These are phyloP conservation scores for Dasyprocta punctata DNA, from an alignment of 2,113 vertebrate genomes.

Conservation along the genomic window DNA sequence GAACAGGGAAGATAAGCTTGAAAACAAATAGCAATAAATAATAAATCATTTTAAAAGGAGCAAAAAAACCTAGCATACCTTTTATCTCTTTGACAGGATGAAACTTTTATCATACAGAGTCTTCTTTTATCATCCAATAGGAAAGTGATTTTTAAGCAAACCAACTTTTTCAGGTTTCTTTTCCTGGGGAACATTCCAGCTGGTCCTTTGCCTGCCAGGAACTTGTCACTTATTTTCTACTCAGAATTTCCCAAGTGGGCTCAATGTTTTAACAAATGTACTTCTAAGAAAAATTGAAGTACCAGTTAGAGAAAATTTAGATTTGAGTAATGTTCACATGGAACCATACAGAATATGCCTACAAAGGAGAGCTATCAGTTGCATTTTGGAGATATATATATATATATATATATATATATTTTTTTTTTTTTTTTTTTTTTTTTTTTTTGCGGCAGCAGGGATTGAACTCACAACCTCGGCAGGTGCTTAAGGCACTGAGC, in stretches of 20 bases:
- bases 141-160: slow-evolving; percentile 81
- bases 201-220: slow-evolving; percentile 60
- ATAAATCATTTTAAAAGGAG: too few species aligned
- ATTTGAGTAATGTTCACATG: slow-evolving; percentile 49
- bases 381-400: too few species aligned
- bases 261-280: slow-evolving; percentile 81
- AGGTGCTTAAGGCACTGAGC: too few species aligned
- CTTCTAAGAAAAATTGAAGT: slow-evolving; percentile 78
- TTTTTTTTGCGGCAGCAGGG: too few species aligned
- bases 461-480: too few species aligned
- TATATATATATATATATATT: too few species aligned
- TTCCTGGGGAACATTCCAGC: slow-evolving; percentile 70
- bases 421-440: too few species aligned
- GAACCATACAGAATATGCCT: slow-evolving; percentile 27
- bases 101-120: too few species aligned
- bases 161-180: slow-evolving; percentile 69
- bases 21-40: too few species aligned
- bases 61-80: too few species aligned
- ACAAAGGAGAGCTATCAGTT: background rate
- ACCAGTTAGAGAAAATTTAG: slow-evolving; percentile 47
- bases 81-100: too few species aligned
- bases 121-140: background rate
- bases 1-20: too few species aligned
- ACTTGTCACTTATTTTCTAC: slow-evolving; percentile 63
- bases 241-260: slow-evolving; percentile 63